A percentile compares a stretch with the other conserved stretches of the same genome.
These are phyloP conservation scores for Typhlichthys subterraneus DNA, from an alignment of 2,797 vertebrate species.

Conservation along the genomic window DNA sequence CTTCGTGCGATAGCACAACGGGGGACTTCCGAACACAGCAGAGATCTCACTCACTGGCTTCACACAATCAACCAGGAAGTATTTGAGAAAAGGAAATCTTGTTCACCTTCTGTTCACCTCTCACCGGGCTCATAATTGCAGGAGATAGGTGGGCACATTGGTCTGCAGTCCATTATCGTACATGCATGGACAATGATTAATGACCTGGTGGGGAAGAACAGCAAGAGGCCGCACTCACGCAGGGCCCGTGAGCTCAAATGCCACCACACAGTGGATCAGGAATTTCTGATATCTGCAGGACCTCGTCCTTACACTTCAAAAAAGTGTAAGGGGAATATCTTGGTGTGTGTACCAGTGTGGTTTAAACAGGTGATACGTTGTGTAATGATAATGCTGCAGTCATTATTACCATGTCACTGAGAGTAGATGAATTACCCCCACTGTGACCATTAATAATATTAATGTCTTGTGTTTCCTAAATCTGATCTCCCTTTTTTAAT, in stretches of 20 bases:
- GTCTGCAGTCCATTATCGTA: slow-evolving; percentile 72
- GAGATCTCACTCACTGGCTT: slow-evolving; percentile 32
- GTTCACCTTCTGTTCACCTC: slow-evolving; percentile 77
- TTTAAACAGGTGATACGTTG: background rate
- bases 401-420: slow-evolving; percentile 24
- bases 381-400: slow-evolving; percentile 18
- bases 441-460: slow-evolving; percentile 46
- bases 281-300: slow-evolving; percentile 30
- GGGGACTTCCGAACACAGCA: slow-evolving; percentile 17
- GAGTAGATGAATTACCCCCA: slow-evolving; percentile 32
- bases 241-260: slow-evolving; percentile 40
- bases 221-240: slow-evolving; percentile 52
- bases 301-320: slow-evolving; percentile 38
- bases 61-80: slow-evolving; percentile 52
- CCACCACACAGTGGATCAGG: slow-evolving; percentile 36
- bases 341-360: slow-evolving; percentile 3
- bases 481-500: slow-evolving; percentile 45
- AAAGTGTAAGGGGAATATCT: slow-evolving; percentile 13
- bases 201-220: slow-evolving; percentile 66
- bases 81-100: slow-evolving; percentile 70
- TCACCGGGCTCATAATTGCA: slow-evolving; percentile 77
- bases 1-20: slow-evolving; percentile 47
- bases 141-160: slow-evolving; percentile 60
- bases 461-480: slow-evolving; percentile 48
- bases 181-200: slow-evolving; percentile 76